Percentiles rank a stretch among this genome's conserved stretches.
phyloP scores from a whole-genome alignment of 2,888 invertebrate species.

The Automeris io region DNA sequence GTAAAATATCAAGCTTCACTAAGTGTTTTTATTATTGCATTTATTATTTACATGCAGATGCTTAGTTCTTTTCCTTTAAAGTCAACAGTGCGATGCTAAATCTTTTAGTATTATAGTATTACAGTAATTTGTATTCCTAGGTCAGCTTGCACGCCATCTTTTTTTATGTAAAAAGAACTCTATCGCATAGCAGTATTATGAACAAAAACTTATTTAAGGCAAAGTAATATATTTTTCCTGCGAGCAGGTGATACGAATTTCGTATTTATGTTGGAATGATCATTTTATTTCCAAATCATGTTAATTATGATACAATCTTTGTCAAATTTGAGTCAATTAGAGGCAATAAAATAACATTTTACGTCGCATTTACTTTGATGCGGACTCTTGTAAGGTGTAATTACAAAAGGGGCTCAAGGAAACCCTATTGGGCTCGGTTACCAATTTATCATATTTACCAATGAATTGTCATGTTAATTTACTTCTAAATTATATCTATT shows the following conservation, averaged over 20 bases:
- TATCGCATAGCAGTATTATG: too few relatives aligned
- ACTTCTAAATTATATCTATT: slow-evolving; percentile 37
- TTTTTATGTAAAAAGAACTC: too few relatives aligned
- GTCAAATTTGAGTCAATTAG: slow-evolving; percentile 72
- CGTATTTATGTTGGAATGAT: slow-evolving; percentile 18
- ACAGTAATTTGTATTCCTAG: too few relatives aligned
- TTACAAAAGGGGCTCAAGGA: slow-evolving; percentile 37
- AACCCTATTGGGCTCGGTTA: neutral
- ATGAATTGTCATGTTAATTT: slow-evolving; percentile 23
- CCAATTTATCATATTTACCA: slow-evolving; percentile 9
- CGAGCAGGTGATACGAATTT: neutral
- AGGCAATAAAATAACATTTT: slow-evolving; percentile 73
- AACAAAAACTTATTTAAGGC: too few relatives aligned
- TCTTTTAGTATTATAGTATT: too few relatives aligned
- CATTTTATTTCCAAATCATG: slow-evolving; percentile 47
- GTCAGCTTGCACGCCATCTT: too few relatives aligned
- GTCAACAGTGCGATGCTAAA: too few relatives aligned
- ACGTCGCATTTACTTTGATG: slow-evolving; percentile 72
- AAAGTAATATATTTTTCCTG: neutral
- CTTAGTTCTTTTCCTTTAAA: too few relatives aligned
- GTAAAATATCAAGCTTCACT: too few relatives aligned
- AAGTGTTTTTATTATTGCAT: too few relatives aligned
- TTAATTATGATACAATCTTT: slow-evolving; percentile 63
- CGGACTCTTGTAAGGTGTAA: slow-evolving; percentile 52
- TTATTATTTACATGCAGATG: too few relatives aligned